Base-by-base conservation (phyloP, 2,113 vertebrate species). In the Nothoprocta pentlandii region DNA sequence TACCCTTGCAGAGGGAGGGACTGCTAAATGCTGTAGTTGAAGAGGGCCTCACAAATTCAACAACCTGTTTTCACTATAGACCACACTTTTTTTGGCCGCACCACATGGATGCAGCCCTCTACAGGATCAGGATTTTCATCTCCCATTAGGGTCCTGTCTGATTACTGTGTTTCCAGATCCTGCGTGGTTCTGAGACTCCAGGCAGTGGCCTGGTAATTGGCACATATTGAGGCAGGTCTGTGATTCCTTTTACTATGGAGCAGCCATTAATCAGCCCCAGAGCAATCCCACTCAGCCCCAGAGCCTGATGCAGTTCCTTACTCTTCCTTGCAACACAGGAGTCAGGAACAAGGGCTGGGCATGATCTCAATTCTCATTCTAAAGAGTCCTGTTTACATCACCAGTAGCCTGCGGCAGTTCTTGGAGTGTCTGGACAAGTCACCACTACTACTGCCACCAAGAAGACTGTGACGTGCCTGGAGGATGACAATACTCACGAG, bases 401-500 rank as follows among this genome's bases (percentile, higher is more conserved):
- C 44, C 61, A 62, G 47, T 42, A 75, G 46, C 20, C 46, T 1
- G 2, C 17, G 34, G 15, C 59, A 32, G 28, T 23, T 56, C 34
- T 26, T 75, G 59, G 21, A 14, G 6, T 54, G 41, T 10, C 51
- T 51, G 74, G 28, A 11, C 8, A 51, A 13, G 16, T 39, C 22
- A 71, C 58, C 34, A 42, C 51, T 61, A 47, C 53, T 26, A 5
- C 54, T 39, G 47, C 53, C 47, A 49, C 68, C 49, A 47, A 63
- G 46, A 32, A 39, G 59, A 5, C 3, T 2, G 66, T 54, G 16
- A 6, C 34, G 41, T 53, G 49, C 0, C 0, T 20, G 36, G 46
- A 14, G 44, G 11, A 14, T 16, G 41, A 23, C 44, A 19, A 1
- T 26, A 13, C 26, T 59, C 22, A 0, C 12, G 30, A 22, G 51